Evolutionary conservation across 2,113 vertebrate genomes (phyloP).

Genomic region (Charina bottae): DNA sequence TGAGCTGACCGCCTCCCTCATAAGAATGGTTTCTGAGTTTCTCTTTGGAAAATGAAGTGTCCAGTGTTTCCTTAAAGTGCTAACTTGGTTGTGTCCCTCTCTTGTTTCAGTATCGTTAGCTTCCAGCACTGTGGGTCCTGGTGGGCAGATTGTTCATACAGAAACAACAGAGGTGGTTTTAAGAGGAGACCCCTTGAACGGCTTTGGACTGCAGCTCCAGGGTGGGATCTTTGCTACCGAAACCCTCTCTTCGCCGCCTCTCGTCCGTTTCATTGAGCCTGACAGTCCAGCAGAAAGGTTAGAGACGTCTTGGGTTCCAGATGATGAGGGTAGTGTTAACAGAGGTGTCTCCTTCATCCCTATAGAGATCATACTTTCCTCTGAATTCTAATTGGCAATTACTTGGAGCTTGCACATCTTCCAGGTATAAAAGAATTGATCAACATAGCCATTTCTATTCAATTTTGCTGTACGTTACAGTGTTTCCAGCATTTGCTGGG

Average conservation of each 20-base stretch:
- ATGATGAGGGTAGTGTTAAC: conserved; percentile 65
- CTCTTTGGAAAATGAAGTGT: not conserved
- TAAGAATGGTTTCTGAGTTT: not conserved
- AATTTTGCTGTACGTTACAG: not conserved
- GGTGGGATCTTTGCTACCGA: conserved; percentile 96
- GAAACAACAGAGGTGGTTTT: conserved; percentile 92
- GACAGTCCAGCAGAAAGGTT: conserved; percentile 97
- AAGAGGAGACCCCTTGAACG: conserved; percentile 91
- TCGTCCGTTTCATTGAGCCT: conserved; percentile 92
- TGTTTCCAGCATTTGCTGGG: not conserved
- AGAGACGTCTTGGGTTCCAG: conserved; percentile 74
- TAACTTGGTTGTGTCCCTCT: conserved; percentile 35
- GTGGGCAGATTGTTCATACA: conserved; percentile 93
- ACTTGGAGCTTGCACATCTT: conserved; percentile 35
- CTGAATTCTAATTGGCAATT: conserved; percentile 63
- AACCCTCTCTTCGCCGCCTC: conserved; percentile 89
- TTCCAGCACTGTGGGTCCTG: conserved; percentile 92
- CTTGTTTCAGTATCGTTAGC: conserved; percentile 86
- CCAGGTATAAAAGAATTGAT: conserved; percentile 1
- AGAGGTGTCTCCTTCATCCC: conserved; percentile 64
- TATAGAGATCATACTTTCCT: conserved; percentile 66
- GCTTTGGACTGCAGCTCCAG: conserved; percentile 96
- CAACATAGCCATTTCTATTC: not conserved
- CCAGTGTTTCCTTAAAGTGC: not conserved
- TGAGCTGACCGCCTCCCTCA: not conserved